Evolutionary conservation across 2,888 invertebrate genomes (phyloP).

Genomic region (Polylopha cassiicola): DNA sequence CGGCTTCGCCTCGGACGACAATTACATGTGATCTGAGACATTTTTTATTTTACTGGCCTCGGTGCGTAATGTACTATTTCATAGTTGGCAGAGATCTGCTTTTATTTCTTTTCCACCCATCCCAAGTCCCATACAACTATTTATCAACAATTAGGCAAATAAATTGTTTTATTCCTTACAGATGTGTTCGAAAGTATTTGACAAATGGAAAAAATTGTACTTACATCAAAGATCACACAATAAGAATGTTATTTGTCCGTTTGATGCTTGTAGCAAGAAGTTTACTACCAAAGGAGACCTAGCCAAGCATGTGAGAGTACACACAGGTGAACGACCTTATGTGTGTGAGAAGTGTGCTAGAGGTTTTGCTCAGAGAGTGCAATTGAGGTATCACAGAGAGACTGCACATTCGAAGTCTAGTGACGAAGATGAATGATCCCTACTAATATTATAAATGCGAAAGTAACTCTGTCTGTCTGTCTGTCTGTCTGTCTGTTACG

Average conservation of each 20-base stretch:
- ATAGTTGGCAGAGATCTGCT: too few relatives aligned
- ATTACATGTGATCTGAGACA: too few relatives aligned
- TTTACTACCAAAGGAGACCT: slow-evolving; percentile 60
- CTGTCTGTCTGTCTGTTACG: too few relatives aligned
- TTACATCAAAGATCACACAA: slow-evolving; percentile 53
- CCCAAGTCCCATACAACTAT: too few relatives aligned
- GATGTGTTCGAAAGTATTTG: slow-evolving; percentile 52
- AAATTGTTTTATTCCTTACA: slow-evolving; percentile 34
- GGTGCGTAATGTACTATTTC: too few relatives aligned
- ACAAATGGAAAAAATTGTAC: slow-evolving; percentile 50
- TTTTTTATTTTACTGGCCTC: too few relatives aligned
- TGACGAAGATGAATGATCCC: neutral
- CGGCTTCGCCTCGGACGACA: too few relatives aligned
- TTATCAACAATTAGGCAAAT: too few relatives aligned
- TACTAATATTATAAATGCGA: neutral
- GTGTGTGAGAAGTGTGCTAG: slow-evolving; percentile 47
- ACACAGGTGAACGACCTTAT: slow-evolving; percentile 63
- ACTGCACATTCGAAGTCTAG: slow-evolving; percentile 33
- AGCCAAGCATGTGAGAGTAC: slow-evolving; percentile 55
- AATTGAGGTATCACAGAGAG: slow-evolving; percentile 47
- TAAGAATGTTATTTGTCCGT: slow-evolving; percentile 42
- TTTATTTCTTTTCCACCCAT: too few relatives aligned
- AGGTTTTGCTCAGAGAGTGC: slow-evolving; percentile 49
- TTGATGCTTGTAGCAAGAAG: slow-evolving; percentile 48
- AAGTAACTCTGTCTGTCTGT: too few relatives aligned